Evolutionary conservation across 2,113 vertebrate genomes (phyloP), one percentile per base, ranked within the genome.

Genomic region (Ellobius talpinus): DNA sequence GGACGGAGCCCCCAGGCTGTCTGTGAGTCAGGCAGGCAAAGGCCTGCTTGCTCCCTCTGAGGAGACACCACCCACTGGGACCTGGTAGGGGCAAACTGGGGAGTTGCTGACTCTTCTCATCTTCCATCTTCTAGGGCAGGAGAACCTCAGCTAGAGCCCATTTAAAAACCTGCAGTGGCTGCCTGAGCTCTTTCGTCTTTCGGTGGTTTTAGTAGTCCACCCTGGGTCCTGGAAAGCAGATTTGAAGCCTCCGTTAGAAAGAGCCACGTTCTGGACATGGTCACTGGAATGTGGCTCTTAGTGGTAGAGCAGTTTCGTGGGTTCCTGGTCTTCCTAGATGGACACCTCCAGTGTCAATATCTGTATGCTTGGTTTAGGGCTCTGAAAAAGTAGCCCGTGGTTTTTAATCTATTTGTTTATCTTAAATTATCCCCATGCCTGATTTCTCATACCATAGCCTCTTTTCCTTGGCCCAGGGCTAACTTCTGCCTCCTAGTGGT

Each of bases 341-440:
- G 89, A 89, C 87, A 85, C 39, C 55, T 90, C 50, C 73, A 16
- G 45, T 2, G 0, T 73, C 11, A 0, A 87, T 95, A 26, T 66
- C 21, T 92, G 95, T 9, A 77, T 92, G 55, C 39, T 95, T 61
- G 63, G 26, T 36, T 45, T 77, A 31, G 73, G 91, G 91, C 23
- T 61, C 45, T 11, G 23, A 7, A 33, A 89, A 86, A 65, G 77
- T 33, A 52, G 63, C 78, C 63, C 33, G 82, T n/a, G 94, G 96
- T 21, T 97, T 90, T 90, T 68, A 93, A 95, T 91, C 95, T 94
- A 29, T 39, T 84, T 1, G 3, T 87, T 92, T 74, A 82, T 74
- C 87, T 66, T 58, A 26, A 52, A 72, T 52, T 12, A 52, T n/a
- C 52, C 0, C 0, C 6, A 5, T 0, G 5, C 11, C 58, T 4